Evolutionary conservation across 2,113 vertebrate species (phyloP).

Genomic region (Trematocara macrostoma): DNA sequence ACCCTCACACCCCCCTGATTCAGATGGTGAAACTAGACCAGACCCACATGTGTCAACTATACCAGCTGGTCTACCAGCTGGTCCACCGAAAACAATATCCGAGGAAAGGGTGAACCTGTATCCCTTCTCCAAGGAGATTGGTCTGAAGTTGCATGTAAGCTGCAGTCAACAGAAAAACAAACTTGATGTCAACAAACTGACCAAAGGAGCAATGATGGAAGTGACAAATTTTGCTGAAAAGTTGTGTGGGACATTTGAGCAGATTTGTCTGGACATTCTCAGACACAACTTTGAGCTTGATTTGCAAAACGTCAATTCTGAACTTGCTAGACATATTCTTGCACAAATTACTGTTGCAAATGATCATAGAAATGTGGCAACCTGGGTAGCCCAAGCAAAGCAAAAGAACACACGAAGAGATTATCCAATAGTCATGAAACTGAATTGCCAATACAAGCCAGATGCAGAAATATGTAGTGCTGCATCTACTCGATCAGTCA

Average conservation of each 20-base stretch:
- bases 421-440: background rate
- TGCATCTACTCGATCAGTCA: background rate
- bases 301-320: background rate
- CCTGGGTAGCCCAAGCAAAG: background rate
- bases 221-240: background rate
- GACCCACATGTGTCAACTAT: background rate
- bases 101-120: background rate
- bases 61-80: background rate
- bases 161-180: background rate
- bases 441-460: background rate
- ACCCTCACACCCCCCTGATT: background rate
- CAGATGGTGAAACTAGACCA: background rate
- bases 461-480: background rate
- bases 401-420: background rate
- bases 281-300: constrained; percentile 11
- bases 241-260: constrained; percentile 23
- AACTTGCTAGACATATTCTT: background rate
- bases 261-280: constrained; percentile 15
- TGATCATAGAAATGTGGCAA: background rate
- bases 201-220: constrained; percentile 13
- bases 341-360: background rate
- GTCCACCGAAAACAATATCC: background rate
- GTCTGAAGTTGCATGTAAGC: background rate
- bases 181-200: background rate
- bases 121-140: background rate